These are phyloP conservation scores for Crocidura indochinensis DNA, from an alignment of 2,797 vertebrate genomes.

Conservation along the genomic window DNA sequence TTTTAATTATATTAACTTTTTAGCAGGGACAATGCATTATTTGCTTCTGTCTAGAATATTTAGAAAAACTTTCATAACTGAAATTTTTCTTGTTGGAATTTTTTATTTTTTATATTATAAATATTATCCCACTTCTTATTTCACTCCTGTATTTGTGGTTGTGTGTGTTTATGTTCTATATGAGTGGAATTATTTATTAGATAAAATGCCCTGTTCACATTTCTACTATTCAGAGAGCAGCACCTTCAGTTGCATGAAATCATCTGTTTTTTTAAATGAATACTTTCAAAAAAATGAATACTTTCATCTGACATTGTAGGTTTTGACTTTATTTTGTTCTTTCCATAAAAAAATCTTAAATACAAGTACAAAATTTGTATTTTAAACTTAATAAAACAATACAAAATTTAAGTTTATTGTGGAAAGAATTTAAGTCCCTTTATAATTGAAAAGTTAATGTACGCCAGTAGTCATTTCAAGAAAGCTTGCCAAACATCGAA, in stretches of 20 bases:
- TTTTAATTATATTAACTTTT: constrained; percentile 19
- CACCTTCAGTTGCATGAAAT: constrained; percentile 27
- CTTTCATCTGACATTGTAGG: constrained; percentile 47
- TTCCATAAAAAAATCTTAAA: constrained; percentile 29
- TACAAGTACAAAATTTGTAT: too few species aligned
- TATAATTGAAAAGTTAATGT: constrained; percentile 49
- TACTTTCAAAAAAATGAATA: constrained; percentile 52
- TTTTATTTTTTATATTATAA: constrained; percentile 43
- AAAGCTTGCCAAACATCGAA: constrained; percentile 51
- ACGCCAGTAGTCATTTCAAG: constrained; percentile 45
- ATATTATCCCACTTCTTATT: neutral
- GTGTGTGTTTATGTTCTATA: neutral
- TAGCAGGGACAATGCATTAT: constrained; percentile 4
- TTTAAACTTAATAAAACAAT: too few species aligned
- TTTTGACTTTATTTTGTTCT: constrained; percentile 71
- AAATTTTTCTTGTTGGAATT: constrained; percentile 16
- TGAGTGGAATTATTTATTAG: constrained; percentile 44
- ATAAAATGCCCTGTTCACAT: constrained; percentile 34
- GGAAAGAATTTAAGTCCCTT: neutral
- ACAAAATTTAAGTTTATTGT: constrained; percentile 20
- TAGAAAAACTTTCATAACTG: neutral
- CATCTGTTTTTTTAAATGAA: constrained; percentile 67
- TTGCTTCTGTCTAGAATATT: constrained; percentile 8
- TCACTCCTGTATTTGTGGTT: neutral
- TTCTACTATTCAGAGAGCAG: neutral